Evolutionary conservation across 2,888 invertebrate species (phyloP).

Genomic region (Palloptera scutellata): DNA sequence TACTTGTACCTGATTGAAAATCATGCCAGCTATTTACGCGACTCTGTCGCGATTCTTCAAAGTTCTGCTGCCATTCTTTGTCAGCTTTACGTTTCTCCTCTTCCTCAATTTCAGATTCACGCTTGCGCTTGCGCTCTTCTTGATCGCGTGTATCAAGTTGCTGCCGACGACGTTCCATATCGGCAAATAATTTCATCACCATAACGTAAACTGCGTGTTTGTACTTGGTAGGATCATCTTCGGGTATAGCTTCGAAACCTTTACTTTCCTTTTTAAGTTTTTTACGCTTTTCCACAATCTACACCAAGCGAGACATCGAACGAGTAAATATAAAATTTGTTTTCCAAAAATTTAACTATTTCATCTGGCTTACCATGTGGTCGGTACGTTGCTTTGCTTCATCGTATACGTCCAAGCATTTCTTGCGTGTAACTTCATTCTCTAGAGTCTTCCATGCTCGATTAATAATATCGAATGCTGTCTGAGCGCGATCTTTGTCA

Average conservation of each 20-base stretch:
- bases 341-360: background rate
- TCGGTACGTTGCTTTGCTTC: conserved; percentile 96
- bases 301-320: conserved; percentile 22
- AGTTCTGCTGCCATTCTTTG: conserved; percentile 98
- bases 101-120: conserved; percentile 92
- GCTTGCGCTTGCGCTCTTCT: conserved; percentile 92
- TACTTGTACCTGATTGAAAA: conserved; percentile 76
- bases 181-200: conserved; percentile 97
- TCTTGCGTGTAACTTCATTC: conserved; percentile 90
- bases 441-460: conserved; percentile 96
- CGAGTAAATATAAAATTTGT: background rate
- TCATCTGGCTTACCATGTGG: conserved; percentile 74
- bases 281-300: conserved; percentile 93
- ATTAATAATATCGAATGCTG: conserved; percentile 91
- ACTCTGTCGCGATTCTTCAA: conserved; percentile 94
- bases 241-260: conserved; percentile 77
- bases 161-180: conserved; percentile 91
- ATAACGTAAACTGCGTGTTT: conserved; percentile 97
- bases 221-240: conserved; percentile 84
- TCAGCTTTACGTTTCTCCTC: conserved; percentile 90
- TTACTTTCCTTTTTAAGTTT: conserved; percentile 93
- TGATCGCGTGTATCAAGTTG: conserved; percentile 88
- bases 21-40: conserved; percentile 93
- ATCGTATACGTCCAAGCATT: conserved; percentile 95
- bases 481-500: conserved; percentile 92